Evolutionary conservation across 2,797 vertebrate genomes (phyloP).

Genomic region (Gambelia wislizenii): DNA sequence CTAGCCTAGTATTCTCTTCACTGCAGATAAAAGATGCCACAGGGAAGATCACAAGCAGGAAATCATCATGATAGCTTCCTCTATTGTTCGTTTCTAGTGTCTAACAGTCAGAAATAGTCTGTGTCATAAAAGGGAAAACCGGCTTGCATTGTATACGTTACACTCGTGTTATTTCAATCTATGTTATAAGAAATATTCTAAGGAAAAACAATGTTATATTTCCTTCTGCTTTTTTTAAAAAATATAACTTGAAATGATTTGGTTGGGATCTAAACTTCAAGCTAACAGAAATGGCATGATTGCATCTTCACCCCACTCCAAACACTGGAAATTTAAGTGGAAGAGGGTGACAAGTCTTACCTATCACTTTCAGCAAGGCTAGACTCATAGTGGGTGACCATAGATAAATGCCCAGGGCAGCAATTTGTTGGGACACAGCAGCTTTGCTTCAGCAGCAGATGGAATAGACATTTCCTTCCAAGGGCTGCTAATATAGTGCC

Average conservation of each 20-base stretch:
- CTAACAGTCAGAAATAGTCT: conserved; percentile 18
- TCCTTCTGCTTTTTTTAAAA: neutral
- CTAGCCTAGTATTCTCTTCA: conserved; percentile 24
- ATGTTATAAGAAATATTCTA: conserved; percentile 57
- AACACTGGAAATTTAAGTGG: neutral
- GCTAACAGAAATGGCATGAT: neutral
- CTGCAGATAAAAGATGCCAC: conserved; percentile 15
- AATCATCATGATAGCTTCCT: conserved; percentile 26
- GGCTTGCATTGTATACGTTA: conserved; percentile 55
- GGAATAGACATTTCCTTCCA: neutral
- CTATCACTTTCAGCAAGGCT: neutral
- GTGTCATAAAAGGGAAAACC: conserved; percentile 5
- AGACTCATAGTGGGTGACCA: neutral
- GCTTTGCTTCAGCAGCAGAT: conserved; percentile 9
- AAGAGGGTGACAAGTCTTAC: neutral
- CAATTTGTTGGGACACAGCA: neutral
- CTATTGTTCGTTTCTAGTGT: conserved; percentile 14
- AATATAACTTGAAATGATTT: neutral
- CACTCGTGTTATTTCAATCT: conserved; percentile 40
- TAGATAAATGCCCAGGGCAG: conserved; percentile 11
- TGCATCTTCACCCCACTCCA: neutral
- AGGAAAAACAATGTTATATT: conserved; percentile 55
- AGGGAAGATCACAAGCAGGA: conserved; percentile 17
- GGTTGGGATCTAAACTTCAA: neutral
- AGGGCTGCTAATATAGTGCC: neutral